Conservation (phyloP, 2,888 invertebrate genomes). For the Hemithea aestivaria region DNA sequence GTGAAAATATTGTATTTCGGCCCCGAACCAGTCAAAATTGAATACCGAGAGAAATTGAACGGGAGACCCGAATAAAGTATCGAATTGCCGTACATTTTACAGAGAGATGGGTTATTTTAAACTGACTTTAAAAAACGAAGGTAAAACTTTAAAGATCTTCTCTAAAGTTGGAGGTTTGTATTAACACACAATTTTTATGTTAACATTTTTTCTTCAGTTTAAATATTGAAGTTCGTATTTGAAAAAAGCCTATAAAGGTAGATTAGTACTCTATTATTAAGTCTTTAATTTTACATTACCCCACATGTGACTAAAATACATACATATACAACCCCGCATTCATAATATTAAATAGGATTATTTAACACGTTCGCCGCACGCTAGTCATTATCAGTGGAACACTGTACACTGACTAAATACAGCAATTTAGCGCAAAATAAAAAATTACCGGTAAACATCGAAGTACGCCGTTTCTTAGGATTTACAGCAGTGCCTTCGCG, state of each 20-base stretch:
- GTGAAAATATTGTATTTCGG: conserved; percentile 18
- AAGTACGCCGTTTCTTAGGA: conserved; percentile 40
- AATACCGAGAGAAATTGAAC: conserved; percentile 10
- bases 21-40: conserved; percentile 12
- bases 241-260: no score
- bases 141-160: not conserved
- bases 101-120: conserved; percentile 3
- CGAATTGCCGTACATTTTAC: conserved; percentile 10
- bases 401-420: conserved; percentile 6
- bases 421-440: conserved; percentile 29
- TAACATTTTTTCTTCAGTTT: no score
- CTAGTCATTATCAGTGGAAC: not conserved
- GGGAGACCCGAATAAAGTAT: conserved; percentile 15
- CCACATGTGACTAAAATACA: no score
- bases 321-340: no score
- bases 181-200: no score
- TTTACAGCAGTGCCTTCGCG: conserved; percentile 45
- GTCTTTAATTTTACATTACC: no score
- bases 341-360: no score
- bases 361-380: no score
- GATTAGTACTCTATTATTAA: no score
- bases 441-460: conserved; percentile 32
- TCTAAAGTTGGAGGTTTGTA: no score
- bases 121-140: not conserved
- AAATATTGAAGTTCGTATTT: no score